These are phyloP conservation scores for Hyaena hyaena DNA, from an alignment of 2,113 vertebrate genomes.

Conservation along the genomic window DNA sequence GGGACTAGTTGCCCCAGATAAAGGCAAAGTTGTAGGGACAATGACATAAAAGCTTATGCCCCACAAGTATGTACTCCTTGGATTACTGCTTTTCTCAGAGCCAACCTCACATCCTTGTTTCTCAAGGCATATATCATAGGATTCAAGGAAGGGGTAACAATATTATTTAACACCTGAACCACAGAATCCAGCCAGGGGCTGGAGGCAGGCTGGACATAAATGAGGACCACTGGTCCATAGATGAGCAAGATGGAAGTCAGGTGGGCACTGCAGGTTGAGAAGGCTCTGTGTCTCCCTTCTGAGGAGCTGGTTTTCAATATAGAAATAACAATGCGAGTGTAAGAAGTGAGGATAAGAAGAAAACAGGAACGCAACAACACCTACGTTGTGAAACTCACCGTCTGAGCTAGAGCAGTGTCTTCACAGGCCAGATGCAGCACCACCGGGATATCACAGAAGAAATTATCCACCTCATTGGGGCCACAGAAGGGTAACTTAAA, in stretches of 20 bases:
- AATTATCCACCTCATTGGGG: background rate
- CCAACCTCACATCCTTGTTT: constrained; percentile 62
- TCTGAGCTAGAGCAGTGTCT: background rate
- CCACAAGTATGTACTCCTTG: background rate
- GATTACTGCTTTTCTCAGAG: constrained; percentile 20
- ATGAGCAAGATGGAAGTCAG: constrained; percentile 68
- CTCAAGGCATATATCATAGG: constrained; percentile 65
- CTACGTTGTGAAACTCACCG: constrained; percentile 60
- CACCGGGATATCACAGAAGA: constrained; percentile 20
- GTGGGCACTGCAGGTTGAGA: constrained; percentile 74
- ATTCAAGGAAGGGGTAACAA: constrained; percentile 51
- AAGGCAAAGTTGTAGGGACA: background rate
- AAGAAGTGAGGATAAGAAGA: background rate
- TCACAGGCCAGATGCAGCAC: constrained; percentile 32
- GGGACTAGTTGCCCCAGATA: background rate
- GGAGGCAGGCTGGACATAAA: constrained; percentile 63
- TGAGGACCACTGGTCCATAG: constrained; percentile 63
- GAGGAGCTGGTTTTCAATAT: constrained; percentile 58
- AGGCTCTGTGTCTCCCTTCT: constrained; percentile 53
- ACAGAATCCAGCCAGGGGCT: constrained; percentile 45
- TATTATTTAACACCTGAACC: constrained; percentile 51
- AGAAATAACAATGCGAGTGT: background rate
- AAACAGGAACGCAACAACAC: constrained; percentile 48
- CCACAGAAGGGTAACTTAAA: background rate
- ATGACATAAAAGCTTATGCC: background rate